Evolutionary conservation across 2,888 invertebrate genomes (phyloP).

Genomic region (Macrophya annulata): DNA sequence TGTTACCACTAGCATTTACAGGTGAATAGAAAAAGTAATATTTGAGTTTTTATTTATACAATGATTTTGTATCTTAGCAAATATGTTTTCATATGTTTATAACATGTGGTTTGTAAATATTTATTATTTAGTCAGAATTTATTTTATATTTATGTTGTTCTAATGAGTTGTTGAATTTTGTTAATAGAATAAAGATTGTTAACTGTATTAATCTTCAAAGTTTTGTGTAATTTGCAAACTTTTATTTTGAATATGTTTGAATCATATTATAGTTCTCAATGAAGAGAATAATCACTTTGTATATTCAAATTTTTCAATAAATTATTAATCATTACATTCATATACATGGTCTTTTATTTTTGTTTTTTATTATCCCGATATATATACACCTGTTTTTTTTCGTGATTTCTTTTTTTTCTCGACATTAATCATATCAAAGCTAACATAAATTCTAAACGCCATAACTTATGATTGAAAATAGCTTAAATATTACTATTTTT

Average conservation of each 20-base stretch:
- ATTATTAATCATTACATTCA: neutral
- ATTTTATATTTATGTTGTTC: neutral
- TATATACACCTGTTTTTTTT: slow-evolving; percentile 4
- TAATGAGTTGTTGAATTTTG: neutral
- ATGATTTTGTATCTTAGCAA: neutral
- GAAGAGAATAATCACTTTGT: neutral
- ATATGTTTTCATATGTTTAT: neutral
- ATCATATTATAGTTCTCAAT: neutral
- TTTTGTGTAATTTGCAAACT: neutral
- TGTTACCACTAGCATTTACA: slow-evolving; percentile 83
- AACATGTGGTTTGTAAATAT: neutral
- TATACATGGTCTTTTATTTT: neutral
- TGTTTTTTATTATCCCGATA: neutral
- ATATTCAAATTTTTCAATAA: neutral
- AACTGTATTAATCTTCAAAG: neutral
- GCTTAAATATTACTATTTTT: neutral
- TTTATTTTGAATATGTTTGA: neutral
- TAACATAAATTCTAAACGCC: slow-evolving; percentile 38
- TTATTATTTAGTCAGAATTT: neutral
- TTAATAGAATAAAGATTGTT: neutral
- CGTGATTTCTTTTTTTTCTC: neutral
- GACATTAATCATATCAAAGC: slow-evolving; percentile 4
- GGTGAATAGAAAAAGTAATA: neutral
- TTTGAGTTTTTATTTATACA: neutral
- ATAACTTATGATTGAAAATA: neutral